Evolutionary conservation across 2,113 vertebrate genomes (phyloP).

Genomic region (Vidua chalybeata): DNA sequence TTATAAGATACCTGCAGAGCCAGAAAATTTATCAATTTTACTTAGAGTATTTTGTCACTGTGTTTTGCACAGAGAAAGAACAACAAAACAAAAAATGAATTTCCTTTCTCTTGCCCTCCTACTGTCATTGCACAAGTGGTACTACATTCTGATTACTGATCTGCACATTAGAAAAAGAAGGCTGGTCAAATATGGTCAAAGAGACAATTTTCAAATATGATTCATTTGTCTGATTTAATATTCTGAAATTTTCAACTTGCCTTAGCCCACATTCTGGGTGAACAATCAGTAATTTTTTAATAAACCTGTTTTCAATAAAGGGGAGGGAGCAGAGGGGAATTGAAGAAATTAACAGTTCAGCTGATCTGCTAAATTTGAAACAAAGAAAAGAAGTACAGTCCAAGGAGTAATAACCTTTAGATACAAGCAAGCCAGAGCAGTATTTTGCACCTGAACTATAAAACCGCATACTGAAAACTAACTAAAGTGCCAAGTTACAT

Average conservation of each 20-base stretch:
- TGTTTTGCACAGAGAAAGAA: not conserved
- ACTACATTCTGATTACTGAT: not conserved
- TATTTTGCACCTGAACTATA: conserved; percentile 57
- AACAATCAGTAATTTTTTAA: not conserved
- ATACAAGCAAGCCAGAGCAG: not conserved
- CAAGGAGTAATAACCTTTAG: not conserved
- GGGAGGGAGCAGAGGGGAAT: not conserved
- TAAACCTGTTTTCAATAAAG: conserved; percentile 10
- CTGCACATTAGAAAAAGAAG: not conserved
- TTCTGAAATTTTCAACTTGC: conserved; percentile 7
- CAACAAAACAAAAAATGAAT: not conserved
- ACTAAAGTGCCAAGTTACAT: conserved; percentile 19
- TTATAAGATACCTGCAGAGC: not conserved
- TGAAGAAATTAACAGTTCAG: conserved; percentile 27
- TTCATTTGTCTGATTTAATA: conserved; percentile 32
- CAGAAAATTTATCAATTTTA: conserved; percentile 23
- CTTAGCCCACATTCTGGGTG: not conserved
- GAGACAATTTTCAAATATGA: not conserved
- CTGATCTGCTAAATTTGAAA: conserved; percentile 20
- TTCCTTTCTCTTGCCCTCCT: not conserved
- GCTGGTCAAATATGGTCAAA: not conserved
- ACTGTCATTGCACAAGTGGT: not conserved
- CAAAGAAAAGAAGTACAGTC: conserved; percentile 6
- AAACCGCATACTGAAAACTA: not conserved
- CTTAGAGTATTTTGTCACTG: not conserved